Base-by-base conservation (phyloP, 2,888 invertebrate species). In the Leptarthrus brevirostris region DNA sequence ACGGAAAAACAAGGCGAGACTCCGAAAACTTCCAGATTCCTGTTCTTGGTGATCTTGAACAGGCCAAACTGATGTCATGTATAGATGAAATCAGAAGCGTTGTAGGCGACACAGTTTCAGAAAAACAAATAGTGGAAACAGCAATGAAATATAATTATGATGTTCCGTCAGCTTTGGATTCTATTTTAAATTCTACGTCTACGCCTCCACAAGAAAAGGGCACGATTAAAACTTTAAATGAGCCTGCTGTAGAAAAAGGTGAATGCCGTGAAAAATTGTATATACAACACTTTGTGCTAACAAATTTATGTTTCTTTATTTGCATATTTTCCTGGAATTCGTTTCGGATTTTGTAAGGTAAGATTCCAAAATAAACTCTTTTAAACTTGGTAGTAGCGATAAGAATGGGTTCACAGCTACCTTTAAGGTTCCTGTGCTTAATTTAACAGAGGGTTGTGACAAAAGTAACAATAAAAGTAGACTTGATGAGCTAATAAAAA, bases 81-180 rank as follows among this genome's bases (percentile, higher is more conserved):
- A 86, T 96, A 71, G 95, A 95, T 80, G 91, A 92, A 81, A 88
- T 97, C 36, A 90, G 92, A 74, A 91, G 91, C 82, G 90, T 94
- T 5, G 87, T 96, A 64, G 96, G 95, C 3, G 92, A 94, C 71
- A 87, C 91, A 0, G 86, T 92, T 8, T 87, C 94, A 0, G 93
- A 95, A 79, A 88, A 90, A 76, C 87, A 90, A 66, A 87, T 97
- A 69, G 88, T 91, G 18, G 90, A 92, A 78, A 89, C 91, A 53
- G 90, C 94, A 30, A 84, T 95, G 74, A 88, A 88, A 74, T 87
- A 91, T 78, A 89, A 91, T 77, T 96, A 91, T 83, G 89, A 95
- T 83, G 87, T 90, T 47, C 90, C 91, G 78, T 89, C 89, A 80
- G 88, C 93, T 14, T 86, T 96, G 16, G 91, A 96, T 86, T 88